These are phyloP conservation scores for Isurus oxyrinchus DNA, from an alignment of 2,113 vertebrate species.

Conservation along the genomic window DNA sequence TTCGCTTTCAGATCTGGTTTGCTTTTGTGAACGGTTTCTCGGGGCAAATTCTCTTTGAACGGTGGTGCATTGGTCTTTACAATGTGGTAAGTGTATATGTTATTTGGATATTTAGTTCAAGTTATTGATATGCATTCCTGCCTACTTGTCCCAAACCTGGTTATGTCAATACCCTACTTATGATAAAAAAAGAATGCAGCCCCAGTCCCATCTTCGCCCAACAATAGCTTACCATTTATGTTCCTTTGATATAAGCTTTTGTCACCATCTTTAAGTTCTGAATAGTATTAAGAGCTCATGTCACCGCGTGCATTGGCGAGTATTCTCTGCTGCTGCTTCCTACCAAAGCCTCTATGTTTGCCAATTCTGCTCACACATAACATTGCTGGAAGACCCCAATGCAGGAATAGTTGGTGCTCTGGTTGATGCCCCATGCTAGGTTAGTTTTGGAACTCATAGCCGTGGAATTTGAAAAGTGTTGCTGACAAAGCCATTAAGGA, in stretches of 20 bases:
- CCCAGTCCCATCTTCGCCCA: background rate
- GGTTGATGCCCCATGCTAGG: background rate
- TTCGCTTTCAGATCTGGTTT: constrained; percentile 85
- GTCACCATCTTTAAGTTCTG: background rate
- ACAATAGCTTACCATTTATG: background rate
- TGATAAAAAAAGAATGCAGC: background rate
- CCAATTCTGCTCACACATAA: background rate
- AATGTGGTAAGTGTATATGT: constrained; percentile 81
- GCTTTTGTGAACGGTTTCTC: constrained; percentile 98
- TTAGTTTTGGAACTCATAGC: background rate
- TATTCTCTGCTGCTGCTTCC: background rate
- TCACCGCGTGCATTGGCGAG: background rate
- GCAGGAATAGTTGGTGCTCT: background rate
- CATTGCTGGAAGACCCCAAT: background rate
- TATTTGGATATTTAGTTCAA: background rate
- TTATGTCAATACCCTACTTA: background rate
- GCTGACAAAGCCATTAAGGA: background rate
- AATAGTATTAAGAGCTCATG: background rate
- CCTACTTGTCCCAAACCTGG: background rate
- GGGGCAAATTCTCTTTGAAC: constrained; percentile 96
- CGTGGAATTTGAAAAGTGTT: background rate
- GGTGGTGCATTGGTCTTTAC: constrained; percentile 97
- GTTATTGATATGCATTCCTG: background rate
- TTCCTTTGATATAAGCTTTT: background rate
- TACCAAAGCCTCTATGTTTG: background rate